Base-by-base conservation (phyloP, 1,140 invertebrate species). In the Drosophila grimshawi region DNA sequence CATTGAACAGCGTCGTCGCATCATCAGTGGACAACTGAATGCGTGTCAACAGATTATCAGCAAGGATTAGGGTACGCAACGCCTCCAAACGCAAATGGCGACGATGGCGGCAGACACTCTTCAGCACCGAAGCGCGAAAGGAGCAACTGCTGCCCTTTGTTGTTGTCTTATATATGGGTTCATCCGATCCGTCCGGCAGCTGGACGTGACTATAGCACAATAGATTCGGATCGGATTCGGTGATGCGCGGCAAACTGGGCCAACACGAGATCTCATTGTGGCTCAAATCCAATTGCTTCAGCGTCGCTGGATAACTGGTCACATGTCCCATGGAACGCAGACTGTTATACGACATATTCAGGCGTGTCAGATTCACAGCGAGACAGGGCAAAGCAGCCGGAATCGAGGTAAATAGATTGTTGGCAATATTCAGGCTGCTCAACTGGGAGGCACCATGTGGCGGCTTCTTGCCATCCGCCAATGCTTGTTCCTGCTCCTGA, bases 331-430 rank as follows among this genome's bases (percentile, higher is more conserved):
- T 97, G 0, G 95, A 96, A 48, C 90, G 73, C n/a, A 96, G 91
- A 5, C 94, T 95, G 93, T 99, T 99, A 89, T 97, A 97, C 8
- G 97, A 95, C 93, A 99, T 95, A 91, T 98, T 98, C 0, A 99
- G 94, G 37, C 97, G 94, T 0, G 97, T 96, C 11, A 99, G 93
- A 74, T 96, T 95, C 0, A 97, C 95, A 4, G 97, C 98, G 33
- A 97, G 93, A 91, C 98, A 99, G 2, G 98, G 95, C 11, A 99
- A 91, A n/a, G 96, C 96, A 3, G 95, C 94, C 0, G 98, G 98
- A 43, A 99, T 95, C 61, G 94, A 95, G 19, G 95, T 95, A 90
- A 99, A 98, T 62, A 96, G 94, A 94, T 99, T 99, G 92, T 98
- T 97, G 0, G 97, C 96, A 30, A 99, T 93, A 93, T 98, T 98